phyloP scores from a whole-genome alignment of 2,113 vertebrate genomes.

The Ctenomys sociabilis region DNA sequence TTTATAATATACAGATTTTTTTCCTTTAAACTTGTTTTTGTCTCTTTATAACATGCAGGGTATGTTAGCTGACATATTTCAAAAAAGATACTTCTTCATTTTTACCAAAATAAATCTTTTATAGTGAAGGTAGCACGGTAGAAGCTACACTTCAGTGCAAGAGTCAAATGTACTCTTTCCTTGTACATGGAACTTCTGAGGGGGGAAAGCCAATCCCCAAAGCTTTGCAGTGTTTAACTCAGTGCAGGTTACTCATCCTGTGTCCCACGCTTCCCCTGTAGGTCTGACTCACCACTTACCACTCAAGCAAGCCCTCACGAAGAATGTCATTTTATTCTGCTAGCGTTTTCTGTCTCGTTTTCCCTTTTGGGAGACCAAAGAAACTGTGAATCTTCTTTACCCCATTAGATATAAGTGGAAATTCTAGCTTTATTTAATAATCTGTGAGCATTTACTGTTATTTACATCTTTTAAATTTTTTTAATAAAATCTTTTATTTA shows the following conservation, averaged over 20 bases:
- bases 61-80: constrained; percentile 58
- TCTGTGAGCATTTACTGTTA: not conserved
- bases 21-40: constrained; percentile 63
- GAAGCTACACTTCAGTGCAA: not conserved
- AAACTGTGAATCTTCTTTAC: not conserved
- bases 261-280: not conserved
- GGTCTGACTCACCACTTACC: constrained; percentile 25
- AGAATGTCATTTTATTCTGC: not conserved
- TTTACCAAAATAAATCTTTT: constrained; percentile 58
- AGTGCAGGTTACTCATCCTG: not conserved
- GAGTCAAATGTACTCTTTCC: constrained; percentile 1
- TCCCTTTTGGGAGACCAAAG: not conserved
- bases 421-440: not conserved
- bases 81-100: constrained; percentile 58
- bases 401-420: not conserved
- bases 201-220: not conserved
- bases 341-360: constrained; percentile 5
- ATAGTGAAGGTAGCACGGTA: constrained; percentile 7
- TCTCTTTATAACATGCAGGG: constrained; percentile 53
- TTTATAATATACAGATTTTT: constrained; percentile 39
- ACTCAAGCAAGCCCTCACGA: not conserved
- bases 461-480: not conserved
- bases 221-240: not conserved
- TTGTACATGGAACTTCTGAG: not conserved
- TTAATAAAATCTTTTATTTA: too few species aligned